Base-by-base conservation (phyloP, 2,113 vertebrate species). In the Elachura formosa region DNA sequence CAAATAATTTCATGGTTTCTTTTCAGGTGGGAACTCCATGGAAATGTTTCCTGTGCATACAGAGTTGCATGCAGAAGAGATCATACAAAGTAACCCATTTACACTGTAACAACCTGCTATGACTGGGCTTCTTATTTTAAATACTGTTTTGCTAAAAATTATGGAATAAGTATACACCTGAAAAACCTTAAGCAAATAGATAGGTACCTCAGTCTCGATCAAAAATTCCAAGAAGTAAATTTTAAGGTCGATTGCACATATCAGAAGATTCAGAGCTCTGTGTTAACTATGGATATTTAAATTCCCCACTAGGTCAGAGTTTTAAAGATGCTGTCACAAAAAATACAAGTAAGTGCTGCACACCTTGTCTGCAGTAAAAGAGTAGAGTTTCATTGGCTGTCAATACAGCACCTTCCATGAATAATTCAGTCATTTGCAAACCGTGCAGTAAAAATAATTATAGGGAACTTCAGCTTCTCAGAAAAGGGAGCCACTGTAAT, bases 361-460 rank as follows among this genome's bases (percentile, higher is more conserved):
- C 80, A 82, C 49, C 93, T 88, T 84, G 25, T 78, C 52, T 67
- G 52, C 36, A 74, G 72, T 40, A 62, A 56, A 68, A 26, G 31
- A 59, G 18, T 52, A 36, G 56, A 62, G 59, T 86, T 91, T 83
- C 61, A 64, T 54, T 24, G 67, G 45, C 56, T 93, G 76, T 86
- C 85, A 90, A 18, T 74, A 77, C 1, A 1, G 72, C 83, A 96
- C 82, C 90, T 92, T 80, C 34, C 49, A 41, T 74, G 52, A 93
- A 91, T 89, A 77, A 89, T 89, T 79, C 49, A 66, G 34, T 89
- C 58, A 87, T 87, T 91, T 95, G 49, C 78, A 96, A 94, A 67
- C 54, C 0, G 0, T 80, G 78, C 19, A 71, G 68, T 55, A 77
- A 48, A 83, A 87, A 74, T 83, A 88, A 96, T 95, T 96, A 86